Evolutionary conservation across 2,113 vertebrate species (phyloP).

Genomic region (Hoplias malabaricus): DNA sequence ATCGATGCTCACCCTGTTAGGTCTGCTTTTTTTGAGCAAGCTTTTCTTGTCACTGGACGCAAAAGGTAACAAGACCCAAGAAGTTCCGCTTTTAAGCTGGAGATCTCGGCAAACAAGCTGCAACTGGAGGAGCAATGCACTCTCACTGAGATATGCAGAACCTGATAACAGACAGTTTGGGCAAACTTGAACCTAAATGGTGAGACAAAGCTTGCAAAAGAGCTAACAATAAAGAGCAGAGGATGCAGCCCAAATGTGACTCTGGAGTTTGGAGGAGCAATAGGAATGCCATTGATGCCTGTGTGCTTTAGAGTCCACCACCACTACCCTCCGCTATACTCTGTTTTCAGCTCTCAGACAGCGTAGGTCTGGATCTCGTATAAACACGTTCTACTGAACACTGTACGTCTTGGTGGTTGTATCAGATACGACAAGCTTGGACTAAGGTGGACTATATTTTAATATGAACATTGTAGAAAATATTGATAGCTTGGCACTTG

Average conservation of each 20-base stretch:
- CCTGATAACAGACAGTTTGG: background rate
- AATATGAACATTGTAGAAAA: conserved; percentile 63
- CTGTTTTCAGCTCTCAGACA: background rate
- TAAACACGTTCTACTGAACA: conserved; percentile 61
- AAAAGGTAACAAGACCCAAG: conserved; percentile 11
- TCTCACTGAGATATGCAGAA: background rate
- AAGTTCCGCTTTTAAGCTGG: background rate
- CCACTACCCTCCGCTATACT: background rate
- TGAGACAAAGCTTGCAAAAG: background rate
- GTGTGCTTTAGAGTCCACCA: conserved; percentile 20
- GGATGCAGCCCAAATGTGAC: background rate
- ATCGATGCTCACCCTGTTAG: conserved; percentile 53
- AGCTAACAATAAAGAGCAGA: conserved; percentile 1
- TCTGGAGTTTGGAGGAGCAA: background rate
- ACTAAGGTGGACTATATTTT: conserved; percentile 62
- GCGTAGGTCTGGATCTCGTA: conserved; percentile 56
- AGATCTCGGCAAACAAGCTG: background rate
- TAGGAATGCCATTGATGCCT: conserved; percentile 55
- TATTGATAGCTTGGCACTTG: conserved; percentile 68
- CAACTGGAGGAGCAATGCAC: background rate
- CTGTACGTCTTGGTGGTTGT: conserved; percentile 67
- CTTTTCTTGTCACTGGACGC: conserved; percentile 17
- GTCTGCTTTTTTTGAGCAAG: conserved; percentile 31
- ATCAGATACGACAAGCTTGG: conserved; percentile 69
- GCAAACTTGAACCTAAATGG: background rate